These are phyloP conservation scores for Tetramorium simillimum DNA, from an alignment of 1,140 invertebrate genomes.

Conservation along the genomic window DNA sequence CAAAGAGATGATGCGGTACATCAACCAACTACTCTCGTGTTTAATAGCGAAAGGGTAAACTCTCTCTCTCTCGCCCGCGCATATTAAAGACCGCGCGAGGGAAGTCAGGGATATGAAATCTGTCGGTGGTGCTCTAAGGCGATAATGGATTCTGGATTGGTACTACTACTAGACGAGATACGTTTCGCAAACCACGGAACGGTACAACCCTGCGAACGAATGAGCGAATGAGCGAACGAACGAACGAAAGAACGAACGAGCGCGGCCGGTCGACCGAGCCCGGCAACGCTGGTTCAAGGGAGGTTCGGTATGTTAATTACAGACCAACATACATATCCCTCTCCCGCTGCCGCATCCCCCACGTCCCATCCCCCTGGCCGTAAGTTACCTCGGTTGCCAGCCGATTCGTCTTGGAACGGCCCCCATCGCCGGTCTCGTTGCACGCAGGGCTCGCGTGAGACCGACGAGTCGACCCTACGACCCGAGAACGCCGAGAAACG, in stretches of 20 bases:
- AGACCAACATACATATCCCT: constrained; percentile 78
- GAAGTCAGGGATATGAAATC: constrained; percentile 25
- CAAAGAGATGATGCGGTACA: constrained; percentile 39
- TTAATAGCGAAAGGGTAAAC: constrained; percentile 46
- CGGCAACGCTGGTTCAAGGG: constrained; percentile 60
- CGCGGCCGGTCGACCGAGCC: constrained; percentile 72
- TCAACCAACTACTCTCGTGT: constrained; percentile 23
- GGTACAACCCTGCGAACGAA: constrained; percentile 45
- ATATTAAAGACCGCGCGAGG: constrained; percentile 1
- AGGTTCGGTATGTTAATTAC: constrained; percentile 85
- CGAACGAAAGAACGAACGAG: constrained; percentile 65
- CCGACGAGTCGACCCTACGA: constrained; percentile 78
- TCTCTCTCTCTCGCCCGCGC: constrained; percentile 27
- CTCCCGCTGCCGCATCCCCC: constrained; percentile 52
- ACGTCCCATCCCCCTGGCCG: constrained; percentile 61
- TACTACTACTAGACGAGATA: constrained; percentile 38
- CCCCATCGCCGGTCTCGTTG: constrained; percentile 71
- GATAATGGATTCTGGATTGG: constrained; percentile 57
- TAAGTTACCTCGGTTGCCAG: constrained; percentile 72
- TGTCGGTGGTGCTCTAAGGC: constrained; percentile 1
- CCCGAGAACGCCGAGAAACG: constrained; percentile 74
- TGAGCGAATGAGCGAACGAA: constrained; percentile 73
- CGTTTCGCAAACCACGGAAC: constrained; percentile 60
- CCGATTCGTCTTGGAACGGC: constrained; percentile 72
- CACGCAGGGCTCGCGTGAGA: constrained; percentile 76